Base-by-base conservation (phyloP, 2,888 invertebrate species). In the Acronicta psi region DNA sequence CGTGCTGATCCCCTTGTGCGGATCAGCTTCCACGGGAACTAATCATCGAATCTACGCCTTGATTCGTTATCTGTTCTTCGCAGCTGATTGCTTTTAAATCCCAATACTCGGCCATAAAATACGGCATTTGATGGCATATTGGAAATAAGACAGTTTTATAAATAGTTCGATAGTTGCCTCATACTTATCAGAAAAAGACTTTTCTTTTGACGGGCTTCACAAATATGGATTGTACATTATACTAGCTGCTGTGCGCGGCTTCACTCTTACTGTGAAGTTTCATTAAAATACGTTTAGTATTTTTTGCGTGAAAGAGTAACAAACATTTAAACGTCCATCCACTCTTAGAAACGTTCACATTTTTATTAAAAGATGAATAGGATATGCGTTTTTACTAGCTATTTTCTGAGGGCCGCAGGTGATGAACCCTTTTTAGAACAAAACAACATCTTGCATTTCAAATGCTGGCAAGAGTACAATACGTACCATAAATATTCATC, bases 41-140 rank as follows among this genome's bases (percentile, higher is more conserved):
- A 90, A 90, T 91, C 90, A 90, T 90, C 84, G 85, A 85, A 85
- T 83, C 85, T 80, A 73, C 84, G 86, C 77, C 85, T 86, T 86
- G 84, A 90, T 89, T 90, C 84, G 78, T 87, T 88, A 88, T 86
- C 84, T 78, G 73, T 75, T 79, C 77, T 76, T 79, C 71, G 73
- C 81, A 80, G 84, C 77, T 79, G 81, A 84, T 81, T 80, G 77
- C 75, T 79, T 83, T 80, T 80, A 84, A 83, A 84, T 84, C 84
- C 81, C 81, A 77, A 78, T 76, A 80, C 78, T 76, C 73, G 72
- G 57, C 69, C 72, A 59, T 80, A 76, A 75, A 79, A 80, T 71
- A 73, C 45, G 59, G 34, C 56, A 42, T 73, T 73, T 76, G 59
- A 70, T 75, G 60, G 64, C 61, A 62, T 59, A 69, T 68, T 66